Evolutionary conservation across 2,113 vertebrate species (phyloP).

Genomic region (Rhegmatorhina hoffmannsi): DNA sequence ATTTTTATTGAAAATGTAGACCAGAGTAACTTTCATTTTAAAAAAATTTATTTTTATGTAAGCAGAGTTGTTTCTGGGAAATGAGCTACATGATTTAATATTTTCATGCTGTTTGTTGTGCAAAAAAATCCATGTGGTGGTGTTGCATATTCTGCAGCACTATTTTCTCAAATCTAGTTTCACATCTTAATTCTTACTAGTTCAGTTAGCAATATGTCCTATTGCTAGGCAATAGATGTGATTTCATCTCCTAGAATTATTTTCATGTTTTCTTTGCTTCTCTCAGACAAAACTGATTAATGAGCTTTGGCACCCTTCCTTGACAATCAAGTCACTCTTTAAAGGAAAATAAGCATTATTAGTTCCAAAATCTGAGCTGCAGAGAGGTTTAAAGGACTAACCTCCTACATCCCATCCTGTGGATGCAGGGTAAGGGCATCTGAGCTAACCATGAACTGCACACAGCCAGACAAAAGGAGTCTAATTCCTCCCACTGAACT

Average conservation of each 20-base stretch:
- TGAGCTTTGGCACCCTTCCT: not conserved
- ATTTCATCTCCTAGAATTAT: not conserved
- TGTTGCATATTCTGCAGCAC: not conserved
- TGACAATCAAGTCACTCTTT: not conserved
- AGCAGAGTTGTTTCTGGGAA: conserved; percentile 9
- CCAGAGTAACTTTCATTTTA: not conserved
- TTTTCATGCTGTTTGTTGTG: not conserved
- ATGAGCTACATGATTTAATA: not conserved
- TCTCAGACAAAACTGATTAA: not conserved
- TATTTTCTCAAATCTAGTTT: conserved; percentile 19
- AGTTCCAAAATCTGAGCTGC: not conserved
- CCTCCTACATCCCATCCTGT: not conserved
- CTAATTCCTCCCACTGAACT: not conserved
- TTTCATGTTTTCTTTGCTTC: not conserved
- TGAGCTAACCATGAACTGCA: not conserved
- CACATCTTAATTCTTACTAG: conserved; percentile 26
- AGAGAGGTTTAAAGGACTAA: not conserved
- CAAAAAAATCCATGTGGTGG: not conserved
- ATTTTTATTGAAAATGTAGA: conserved; percentile 47
- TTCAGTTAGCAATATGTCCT: not conserved
- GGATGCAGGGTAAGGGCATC: not conserved
- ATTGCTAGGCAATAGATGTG: not conserved
- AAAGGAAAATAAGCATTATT: not conserved
- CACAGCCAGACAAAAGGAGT: not conserved
- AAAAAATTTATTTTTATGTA: not conserved